A percentile compares a stretch with the other conserved stretches of the same genome.
phyloP scores from a whole-genome alignment of 1,140 invertebrate species.

The Eurosta solidaginis region DNA sequence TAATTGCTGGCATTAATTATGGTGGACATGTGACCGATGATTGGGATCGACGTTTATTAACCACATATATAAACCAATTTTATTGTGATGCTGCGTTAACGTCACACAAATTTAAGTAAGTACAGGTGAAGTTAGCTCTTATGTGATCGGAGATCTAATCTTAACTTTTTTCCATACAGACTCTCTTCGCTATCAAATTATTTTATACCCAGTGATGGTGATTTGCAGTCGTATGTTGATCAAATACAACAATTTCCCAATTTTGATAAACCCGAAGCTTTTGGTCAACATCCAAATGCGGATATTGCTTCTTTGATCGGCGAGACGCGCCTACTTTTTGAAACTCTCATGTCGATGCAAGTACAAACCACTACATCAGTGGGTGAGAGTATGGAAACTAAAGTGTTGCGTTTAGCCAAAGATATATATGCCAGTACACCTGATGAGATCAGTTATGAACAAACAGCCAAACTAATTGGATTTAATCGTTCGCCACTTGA shows the following conservation, averaged over 20 bases:
- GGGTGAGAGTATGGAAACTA: constrained; percentile 71
- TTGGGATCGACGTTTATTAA: constrained; percentile 83
- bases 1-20: constrained; percentile 92
- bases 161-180: constrained; percentile 48
- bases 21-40: constrained; percentile 94
- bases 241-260: constrained; percentile 76
- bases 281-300: constrained; percentile 89
- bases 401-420: constrained; percentile 71
- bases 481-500: constrained; percentile 74
- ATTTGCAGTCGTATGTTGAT: constrained; percentile 76
- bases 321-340: constrained; percentile 77
- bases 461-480: constrained; percentile 73
- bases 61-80: constrained; percentile 81
- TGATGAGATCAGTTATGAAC: constrained; percentile 74
- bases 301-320: constrained; percentile 85
- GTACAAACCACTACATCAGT: constrained; percentile 65
- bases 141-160: not conserved
- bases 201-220: constrained; percentile 81
- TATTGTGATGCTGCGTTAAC: constrained; percentile 74
- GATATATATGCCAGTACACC: constrained; percentile 77
- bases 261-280: constrained; percentile 79
- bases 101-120: constrained; percentile 65
- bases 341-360: constrained; percentile 81
- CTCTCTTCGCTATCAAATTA: constrained; percentile 73
- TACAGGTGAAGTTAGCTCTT: not conserved